A percentile compares a stretch with the other conserved stretches of the same genome.
These are phyloP conservation scores for Nematostella vectensis DNA, from an alignment of 92 coral and sea anemone genomes.

Conservation along the genomic window DNA sequence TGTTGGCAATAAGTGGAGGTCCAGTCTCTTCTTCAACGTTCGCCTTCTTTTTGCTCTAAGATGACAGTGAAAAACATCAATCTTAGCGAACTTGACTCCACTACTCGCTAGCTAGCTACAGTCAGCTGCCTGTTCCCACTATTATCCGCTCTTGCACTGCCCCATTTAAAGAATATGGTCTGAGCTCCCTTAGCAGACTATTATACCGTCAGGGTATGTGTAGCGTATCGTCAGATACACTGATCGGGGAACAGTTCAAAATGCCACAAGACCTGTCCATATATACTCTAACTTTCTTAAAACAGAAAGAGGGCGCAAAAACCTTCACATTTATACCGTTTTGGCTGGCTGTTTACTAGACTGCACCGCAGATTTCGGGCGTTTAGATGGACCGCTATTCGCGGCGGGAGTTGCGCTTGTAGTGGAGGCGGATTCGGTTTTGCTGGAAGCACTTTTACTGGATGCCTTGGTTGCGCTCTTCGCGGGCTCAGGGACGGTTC, in stretches of 20 bases:
- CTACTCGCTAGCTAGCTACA: no score
- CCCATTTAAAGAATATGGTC: no score
- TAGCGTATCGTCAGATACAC: no score
- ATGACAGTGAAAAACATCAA: neutral
- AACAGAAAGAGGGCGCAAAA: no score
- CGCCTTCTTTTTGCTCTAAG: conserved; percentile 17
- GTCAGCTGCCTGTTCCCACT: no score
- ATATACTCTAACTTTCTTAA: no score
- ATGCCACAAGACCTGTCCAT: no score
- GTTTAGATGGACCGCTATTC: conserved; percentile 24
- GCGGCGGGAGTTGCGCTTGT: conserved; percentile 20
- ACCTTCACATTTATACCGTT: conserved; percentile 28
- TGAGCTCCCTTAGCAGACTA: no score
- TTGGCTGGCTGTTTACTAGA: conserved; percentile 34
- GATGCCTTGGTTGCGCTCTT: conserved; percentile 17
- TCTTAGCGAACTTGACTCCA: no score
- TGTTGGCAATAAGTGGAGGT: conserved; percentile 61
- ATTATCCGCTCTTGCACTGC: no score
- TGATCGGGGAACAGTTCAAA: no score
- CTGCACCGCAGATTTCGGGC: conserved; percentile 34
- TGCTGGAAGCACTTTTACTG: conserved; percentile 34
- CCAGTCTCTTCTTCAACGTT: conserved; percentile 41
- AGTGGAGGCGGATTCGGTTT: conserved; percentile 26
- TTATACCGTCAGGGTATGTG: no score
- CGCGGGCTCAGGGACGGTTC: conserved; percentile 64